A percentile compares a stretch with the other conserved stretches of the same genome.
These are phyloP conservation scores for human DNA, from an alignment of 2,113 vertebrate genomes.

Conservation along the genomic window GRCh38 chr4:182235001-182235500, in stretches of 20 bases:
- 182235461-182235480: neutral
- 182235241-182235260: slow-evolving; percentile 32
- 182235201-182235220: neutral
- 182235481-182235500: neutral
- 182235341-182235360: neutral
- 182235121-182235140: neutral
- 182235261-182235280: slow-evolving; percentile 3
- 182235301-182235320: slow-evolving; percentile 6
- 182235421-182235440: neutral
- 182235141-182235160: neutral
- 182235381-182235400: neutral
- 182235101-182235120: neutral
- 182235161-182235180: neutral
- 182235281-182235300: slow-evolving; percentile 13
- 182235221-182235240: neutral
- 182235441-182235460: neutral
- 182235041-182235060: neutral
- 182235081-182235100: rapidly evolving
- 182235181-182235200: slow-evolving; percentile 11
- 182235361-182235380: neutral
- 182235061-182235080: neutral
- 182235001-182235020: neutral
- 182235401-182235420: neutral
- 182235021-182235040: rapidly evolving
- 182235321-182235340: neutral